Evolutionary conservation across 2,797 vertebrate genomes (phyloP), one percentile per base, ranked within the genome.

Genomic region (Phylloscopus collybita): DNA sequence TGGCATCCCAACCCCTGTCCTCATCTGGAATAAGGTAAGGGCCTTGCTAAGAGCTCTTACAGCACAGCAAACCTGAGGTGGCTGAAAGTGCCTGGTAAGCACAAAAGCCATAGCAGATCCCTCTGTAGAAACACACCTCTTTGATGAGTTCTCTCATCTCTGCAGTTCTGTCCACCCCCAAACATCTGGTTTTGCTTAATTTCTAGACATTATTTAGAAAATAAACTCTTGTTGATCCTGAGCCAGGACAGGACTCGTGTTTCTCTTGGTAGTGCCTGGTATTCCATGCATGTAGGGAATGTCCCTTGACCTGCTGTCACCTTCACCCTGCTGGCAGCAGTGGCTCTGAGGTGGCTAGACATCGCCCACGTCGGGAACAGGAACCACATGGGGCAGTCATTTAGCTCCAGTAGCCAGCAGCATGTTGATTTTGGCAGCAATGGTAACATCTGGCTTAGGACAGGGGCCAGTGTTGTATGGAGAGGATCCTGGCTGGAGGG

Each of bases 21-120:
- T 99, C 86, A 99, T 97, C 97, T 99, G 99, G 99, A 99, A 98
- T 97, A 99, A 98, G 98, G 99, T 99, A 91, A 80, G 59, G 10
- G 29, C 16, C 34, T 72, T 81, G 11, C 30, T 50, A n/a, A 61
- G 42, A 69, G 17, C 40, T 47, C 29, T 32, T 7, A 8, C 19
- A 61, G 36, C 36, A n/a, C 4, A 76, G 53, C 50, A 87, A 83
- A 73, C 34, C 38, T 50, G 25, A 79, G 61, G 34, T n/a, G 38
- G 47, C 44, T 64, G 38, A 60, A 67, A 57, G 38, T 62, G 57
- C 70, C 18, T 62, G 17, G 30, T 20, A 40, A 83, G 76, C 47
- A 54, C 16, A 56, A 72, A 71, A 36, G 30, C 59, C 13, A 5
- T 3, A 76, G 92, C 56, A 86, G 74, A 70, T 32, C 27, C 15